Conservation (phyloP, 1,140 invertebrate genomes). For the Eupristina koningsbergeri region DNA sequence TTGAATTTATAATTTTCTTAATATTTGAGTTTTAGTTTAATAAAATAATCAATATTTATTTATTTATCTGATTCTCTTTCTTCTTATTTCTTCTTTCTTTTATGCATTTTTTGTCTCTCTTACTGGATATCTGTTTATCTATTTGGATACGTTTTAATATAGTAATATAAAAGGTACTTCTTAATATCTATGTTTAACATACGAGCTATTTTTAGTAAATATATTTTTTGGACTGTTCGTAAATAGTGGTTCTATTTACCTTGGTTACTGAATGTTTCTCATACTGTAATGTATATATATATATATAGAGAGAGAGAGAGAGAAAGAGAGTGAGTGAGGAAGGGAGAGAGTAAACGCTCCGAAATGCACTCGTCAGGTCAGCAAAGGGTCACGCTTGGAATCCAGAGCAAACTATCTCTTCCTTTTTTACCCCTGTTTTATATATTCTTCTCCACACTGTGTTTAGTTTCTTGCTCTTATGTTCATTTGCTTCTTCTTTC, state of each 20-base stretch:
- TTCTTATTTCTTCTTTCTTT: no score
- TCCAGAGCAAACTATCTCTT: conserved; percentile 73
- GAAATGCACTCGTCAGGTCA: conserved; percentile 73
- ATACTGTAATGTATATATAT: conserved; percentile 53
- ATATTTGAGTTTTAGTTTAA: no score
- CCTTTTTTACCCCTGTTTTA: conserved; percentile 39
- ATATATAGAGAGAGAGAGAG: conserved; percentile 26
- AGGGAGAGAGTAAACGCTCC: conserved; percentile 61
- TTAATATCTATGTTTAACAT: conserved; percentile 25
- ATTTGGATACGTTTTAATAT: conserved; percentile 51
- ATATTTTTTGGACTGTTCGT: conserved; percentile 2
- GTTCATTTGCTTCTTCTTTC: not conserved
- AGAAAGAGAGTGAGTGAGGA: conserved; percentile 57
- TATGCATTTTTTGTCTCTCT: no score
- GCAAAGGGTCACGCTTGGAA: conserved; percentile 72
- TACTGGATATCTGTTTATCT: no score
- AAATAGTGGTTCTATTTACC: not conserved
- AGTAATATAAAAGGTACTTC: conserved; percentile 57
- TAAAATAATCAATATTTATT: no score
- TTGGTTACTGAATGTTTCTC: conserved; percentile 24
- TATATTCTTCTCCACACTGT: not conserved
- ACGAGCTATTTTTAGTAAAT: conserved; percentile 1
- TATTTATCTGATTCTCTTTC: no score
- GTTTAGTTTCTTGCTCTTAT: not conserved
- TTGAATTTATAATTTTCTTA: no score